Evolutionary conservation across 2,797 vertebrate species (phyloP), one percentile per base, ranked within the genome.

Genomic region (Alca torda): DNA sequence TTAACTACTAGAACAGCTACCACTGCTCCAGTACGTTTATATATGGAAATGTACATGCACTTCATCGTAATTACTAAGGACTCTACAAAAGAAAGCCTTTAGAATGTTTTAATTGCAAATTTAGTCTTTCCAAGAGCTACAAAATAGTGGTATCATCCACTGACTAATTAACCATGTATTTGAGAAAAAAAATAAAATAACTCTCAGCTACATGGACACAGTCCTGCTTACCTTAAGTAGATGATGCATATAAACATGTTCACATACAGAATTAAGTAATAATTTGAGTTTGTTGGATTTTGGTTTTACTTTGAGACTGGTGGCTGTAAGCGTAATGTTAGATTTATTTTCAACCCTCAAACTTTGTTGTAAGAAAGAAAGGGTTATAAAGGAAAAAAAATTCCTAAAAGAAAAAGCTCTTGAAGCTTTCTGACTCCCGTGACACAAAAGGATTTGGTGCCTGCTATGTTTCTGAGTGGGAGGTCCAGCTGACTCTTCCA

Each of bases 61-160:
- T 91, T 96, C 76, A 90, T 79, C 85, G 95, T 97, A 97, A 97
- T 96, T 97, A 94, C 73, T 89, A 79, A 92, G 81, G 67, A 93
- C 48, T 91, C 75, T 84, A 93, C 80, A 92, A 89, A 96, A 95
- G 81, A 87, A 96, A 95, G 89, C 33, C 54, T 95, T 83, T 76
- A 80, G 82, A 96, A 95, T 94, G 91, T 84, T 96, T 96, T 96
- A 94, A 95, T 95, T 95, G 86, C 51, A 94, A 91, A 90, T 92
- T 67, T 76, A 95, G 83, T 86, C 76, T 87, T 97, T 96, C 90
- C 70, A 82, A 95, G 90, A 79, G 54, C 64, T 95, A 94, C 30
- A 86, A 59, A 95, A 94, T 77, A 86, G 87, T 83, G 56, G 61
- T 85, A 91, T 50, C 81, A 93, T 64, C 69, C 81, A 73, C 17